Conservation (phyloP, 2,888 invertebrate genomes). For the Cyaniris semiargus region DNA sequence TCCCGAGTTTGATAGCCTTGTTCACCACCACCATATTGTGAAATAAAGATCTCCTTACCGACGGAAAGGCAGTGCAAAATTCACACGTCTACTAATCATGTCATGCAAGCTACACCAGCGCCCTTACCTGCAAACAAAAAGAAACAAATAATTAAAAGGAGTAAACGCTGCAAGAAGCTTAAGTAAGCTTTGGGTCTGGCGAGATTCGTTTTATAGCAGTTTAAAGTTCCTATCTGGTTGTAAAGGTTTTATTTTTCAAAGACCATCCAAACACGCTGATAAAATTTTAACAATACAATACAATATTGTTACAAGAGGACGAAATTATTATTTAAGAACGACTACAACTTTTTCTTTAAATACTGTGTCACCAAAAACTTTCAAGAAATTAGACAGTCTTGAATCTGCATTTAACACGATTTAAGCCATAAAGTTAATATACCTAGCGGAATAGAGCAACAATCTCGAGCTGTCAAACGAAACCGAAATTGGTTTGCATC, state of each 20-base stretch:
- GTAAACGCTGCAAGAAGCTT: background rate
- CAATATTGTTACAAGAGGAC: background rate
- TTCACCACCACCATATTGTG: background rate
- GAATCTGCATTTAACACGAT: constrained; percentile 19
- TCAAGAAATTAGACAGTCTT: background rate
- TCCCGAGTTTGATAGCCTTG: background rate
- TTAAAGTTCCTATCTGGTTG: background rate
- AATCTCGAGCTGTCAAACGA: no score
- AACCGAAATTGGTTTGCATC: no score
- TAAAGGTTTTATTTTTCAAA: background rate
- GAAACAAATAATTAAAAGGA: constrained; percentile 34
- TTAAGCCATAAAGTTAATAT: no score
- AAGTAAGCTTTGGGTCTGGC: constrained; percentile 2
- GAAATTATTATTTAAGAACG: background rate
- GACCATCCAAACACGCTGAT: background rate
- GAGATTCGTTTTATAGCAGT: background rate
- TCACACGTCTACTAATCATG: constrained; percentile 73
- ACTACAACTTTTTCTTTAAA: background rate
- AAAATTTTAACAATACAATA: no score
- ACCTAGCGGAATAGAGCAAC: no score
- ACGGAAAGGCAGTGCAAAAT: constrained; percentile 59
- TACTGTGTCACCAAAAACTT: no score
- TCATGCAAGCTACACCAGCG: constrained; percentile 61
- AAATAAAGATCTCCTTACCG: constrained; percentile 60
- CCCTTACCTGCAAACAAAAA: constrained; percentile 67